A percentile compares a stretch with the other conserved stretches of the same genome.
phyloP scores from a whole-genome alignment of 2,797 vertebrate species.

The Glossophaga mutica region DNA sequence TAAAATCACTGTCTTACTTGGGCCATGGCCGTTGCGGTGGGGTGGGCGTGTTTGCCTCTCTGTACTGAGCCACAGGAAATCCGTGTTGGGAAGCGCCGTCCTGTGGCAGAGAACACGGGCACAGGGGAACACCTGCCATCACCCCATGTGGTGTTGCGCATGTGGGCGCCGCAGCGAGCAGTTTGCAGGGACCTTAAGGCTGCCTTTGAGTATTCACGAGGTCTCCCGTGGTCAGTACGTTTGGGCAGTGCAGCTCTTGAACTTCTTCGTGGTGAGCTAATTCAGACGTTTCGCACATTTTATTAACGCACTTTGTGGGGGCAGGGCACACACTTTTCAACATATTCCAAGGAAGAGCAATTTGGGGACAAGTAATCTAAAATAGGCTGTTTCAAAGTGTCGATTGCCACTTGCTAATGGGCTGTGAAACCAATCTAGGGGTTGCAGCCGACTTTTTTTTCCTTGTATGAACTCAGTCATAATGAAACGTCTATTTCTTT shows the following conservation, averaged over 20 bases:
- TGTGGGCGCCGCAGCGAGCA: rapidly evolving
- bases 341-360: neutral
- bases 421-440: neutral
- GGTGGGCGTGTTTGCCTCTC: neutral
- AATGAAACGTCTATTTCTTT: conserved; percentile 11
- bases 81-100: neutral
- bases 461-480: neutral
- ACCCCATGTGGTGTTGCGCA: neutral
- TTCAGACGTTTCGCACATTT: neutral
- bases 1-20: neutral
- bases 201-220: neutral
- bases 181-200: neutral
- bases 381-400: neutral
- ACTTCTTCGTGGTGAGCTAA: neutral
- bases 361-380: neutral
- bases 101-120: neutral
- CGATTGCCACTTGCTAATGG: neutral
- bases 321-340: neutral
- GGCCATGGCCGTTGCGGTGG: rapidly evolving
- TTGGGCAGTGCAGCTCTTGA: neutral
- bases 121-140: neutral
- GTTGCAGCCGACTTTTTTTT: neutral
- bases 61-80: neutral
- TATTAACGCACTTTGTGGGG: neutral
- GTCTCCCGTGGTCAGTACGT: neutral